Conservation (phyloP, 2,888 invertebrate genomes). For the Pyrocoelia pectoralis region DNA sequence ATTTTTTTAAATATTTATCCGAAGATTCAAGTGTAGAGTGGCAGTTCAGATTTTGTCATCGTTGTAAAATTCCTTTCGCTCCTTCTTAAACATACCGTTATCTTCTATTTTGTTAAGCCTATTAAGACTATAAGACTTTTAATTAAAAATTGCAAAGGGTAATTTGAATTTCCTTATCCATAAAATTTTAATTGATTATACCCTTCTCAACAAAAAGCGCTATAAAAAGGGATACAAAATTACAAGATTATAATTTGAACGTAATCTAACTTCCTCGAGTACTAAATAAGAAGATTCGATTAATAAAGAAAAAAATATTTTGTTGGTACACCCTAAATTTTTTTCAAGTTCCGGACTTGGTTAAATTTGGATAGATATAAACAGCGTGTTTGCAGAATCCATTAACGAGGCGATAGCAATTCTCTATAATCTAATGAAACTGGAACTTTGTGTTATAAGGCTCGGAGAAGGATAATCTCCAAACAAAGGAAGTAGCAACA, state of each 20-base stretch:
- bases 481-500: constrained; percentile 41
- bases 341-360: background rate
- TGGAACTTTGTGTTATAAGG: constrained; percentile 35
- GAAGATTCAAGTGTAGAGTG: too few relatives aligned
- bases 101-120: background rate
- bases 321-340: background rate
- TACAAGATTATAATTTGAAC: constrained; percentile 1
- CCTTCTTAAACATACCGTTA: background rate
- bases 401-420: background rate
- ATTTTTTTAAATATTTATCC: too few relatives aligned
- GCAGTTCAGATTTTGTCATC: background rate
- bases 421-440: constrained; percentile 21
- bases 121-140: background rate
- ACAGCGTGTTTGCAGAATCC: background rate
- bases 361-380: background rate
- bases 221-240: background rate
- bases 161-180: constrained; percentile 1
- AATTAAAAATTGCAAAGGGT: constrained; percentile 1
- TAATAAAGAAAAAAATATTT: background rate
- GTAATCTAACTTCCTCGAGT: background rate
- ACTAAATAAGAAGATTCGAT: background rate
- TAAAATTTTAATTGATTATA: constrained; percentile 1
- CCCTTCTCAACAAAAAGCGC: background rate
- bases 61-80: too few relatives aligned
- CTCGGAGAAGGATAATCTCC: constrained; percentile 35